phyloP scores from a whole-genome alignment of 2,888 invertebrate species.

The Eremobia ochroleuca region DNA sequence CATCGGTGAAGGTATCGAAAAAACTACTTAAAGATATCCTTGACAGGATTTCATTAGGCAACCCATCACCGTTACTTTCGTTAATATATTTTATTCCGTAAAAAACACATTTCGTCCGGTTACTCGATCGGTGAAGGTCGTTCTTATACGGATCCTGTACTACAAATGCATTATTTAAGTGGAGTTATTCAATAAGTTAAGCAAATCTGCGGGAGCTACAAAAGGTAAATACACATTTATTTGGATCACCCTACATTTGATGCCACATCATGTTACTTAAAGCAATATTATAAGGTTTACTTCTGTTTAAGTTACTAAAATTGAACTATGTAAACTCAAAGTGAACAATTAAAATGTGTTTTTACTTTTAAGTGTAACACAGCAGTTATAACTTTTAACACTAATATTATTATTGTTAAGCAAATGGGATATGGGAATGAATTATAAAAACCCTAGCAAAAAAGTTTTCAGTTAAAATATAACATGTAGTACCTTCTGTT shows the following conservation, averaged over 20 bases:
- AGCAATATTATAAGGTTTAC: background rate
- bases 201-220: background rate
- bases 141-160: too few species aligned
- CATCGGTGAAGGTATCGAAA: too few species aligned
- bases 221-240: background rate
- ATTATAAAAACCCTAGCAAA: constrained; percentile 12
- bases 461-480: background rate
- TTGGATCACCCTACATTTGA: constrained; percentile 12
- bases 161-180: background rate
- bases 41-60: too few species aligned
- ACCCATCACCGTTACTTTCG: too few species aligned
- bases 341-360: background rate
- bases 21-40: too few species aligned
- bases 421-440: constrained; percentile 4
- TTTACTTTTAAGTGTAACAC: background rate
- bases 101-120: too few species aligned
- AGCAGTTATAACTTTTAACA: background rate
- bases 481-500: constrained; percentile 93
- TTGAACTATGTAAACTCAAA: background rate
- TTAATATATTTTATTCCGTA: too few species aligned
- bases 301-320: background rate
- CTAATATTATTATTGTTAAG: constrained; percentile 7
- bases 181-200: background rate
- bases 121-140: too few species aligned
- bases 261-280: background rate